Evolutionary conservation across 2,888 invertebrate genomes (phyloP), one percentile per base, ranked within the genome.

Genomic region (Pardosa pseudoannulata): DNA sequence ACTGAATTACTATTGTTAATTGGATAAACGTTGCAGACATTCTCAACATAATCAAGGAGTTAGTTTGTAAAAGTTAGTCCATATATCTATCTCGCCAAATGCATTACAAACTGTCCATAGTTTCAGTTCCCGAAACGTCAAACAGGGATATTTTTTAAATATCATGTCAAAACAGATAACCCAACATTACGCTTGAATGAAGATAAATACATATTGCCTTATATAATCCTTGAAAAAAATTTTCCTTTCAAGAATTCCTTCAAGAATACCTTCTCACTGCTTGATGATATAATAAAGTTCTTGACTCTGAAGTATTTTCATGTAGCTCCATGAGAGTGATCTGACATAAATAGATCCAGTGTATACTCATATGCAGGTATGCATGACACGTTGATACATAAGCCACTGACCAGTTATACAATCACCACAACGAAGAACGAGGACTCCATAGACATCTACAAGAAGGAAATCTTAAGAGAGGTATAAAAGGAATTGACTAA

Each of bases 231-330:
- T n/a, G n/a, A n/a, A n/a, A n/a, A n/a, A n/a, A n/a, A n/a, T n/a
- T n/a, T n/a, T n/a, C n/a, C n/a, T n/a, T n/a, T n/a, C n/a, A n/a
- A n/a, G n/a, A n/a, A n/a, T n/a, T n/a, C n/a, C n/a, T n/a, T n/a
- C n/a, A n/a, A n/a, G 31, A 19, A 19, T 46, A 39, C 0, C 41
- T 46, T 5, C 75, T 31, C 7, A 70, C 19, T 27, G 67, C 29
- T 62, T 74, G 81, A 67, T 88, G 81, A 9, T 31, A 67, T 19
- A 91, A 90, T 2, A 92, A 93, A 92, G 93, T 94, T 91, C 93
- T 92, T 75, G 93, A 91, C 90, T 96, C 91, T 96, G 95, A 83
- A 98, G 93, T 93, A 98, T 98, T 86, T 95, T 95, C n/a, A n/a
- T n/a, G n/a, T 36, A 36, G 9, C 9, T 7, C 36, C 5, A 36